Percentiles rank a stretch among this genome's conserved stretches.
phyloP scores from a whole-genome alignment of 1,140 invertebrate genomes.

The Drosophila kepulauana region DNA sequence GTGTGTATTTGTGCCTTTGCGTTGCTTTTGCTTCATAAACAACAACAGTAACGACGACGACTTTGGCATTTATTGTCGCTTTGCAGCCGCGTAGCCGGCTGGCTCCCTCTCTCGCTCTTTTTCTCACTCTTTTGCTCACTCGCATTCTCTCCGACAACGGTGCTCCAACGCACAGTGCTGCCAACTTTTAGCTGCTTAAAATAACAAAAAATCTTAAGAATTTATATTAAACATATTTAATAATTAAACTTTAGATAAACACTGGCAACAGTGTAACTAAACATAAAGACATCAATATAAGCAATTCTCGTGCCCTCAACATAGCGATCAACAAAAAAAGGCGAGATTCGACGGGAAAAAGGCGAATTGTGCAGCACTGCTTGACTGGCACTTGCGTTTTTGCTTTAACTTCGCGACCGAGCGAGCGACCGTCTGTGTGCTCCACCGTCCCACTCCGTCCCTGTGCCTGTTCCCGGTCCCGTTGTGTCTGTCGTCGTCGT shows the following conservation, averaged over 20 bases:
- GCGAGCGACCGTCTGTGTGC: too few relatives aligned
- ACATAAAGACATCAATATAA: too few relatives aligned
- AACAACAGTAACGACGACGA: slow-evolving; percentile 19
- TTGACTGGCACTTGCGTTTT: slow-evolving; percentile 37
- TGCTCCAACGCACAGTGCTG: slow-evolving; percentile 27
- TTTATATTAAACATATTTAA: too few relatives aligned
- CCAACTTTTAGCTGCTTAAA: too few relatives aligned
- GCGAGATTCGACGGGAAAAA: too few relatives aligned
- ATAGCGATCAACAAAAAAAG: too few relatives aligned
- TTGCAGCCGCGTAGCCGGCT: slow-evolving; percentile 48
- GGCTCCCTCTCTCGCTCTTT: not conserved
- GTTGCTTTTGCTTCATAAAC: slow-evolving; percentile 21
- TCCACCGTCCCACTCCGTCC: slow-evolving; percentile 5
- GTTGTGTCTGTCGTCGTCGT: slow-evolving; percentile 3
- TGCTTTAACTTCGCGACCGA: slow-evolving; percentile 32
- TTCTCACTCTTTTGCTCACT: not conserved
- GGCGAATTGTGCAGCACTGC: too few relatives aligned
- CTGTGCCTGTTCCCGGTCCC: not conserved
- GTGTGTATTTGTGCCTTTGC: slow-evolving; percentile 12
- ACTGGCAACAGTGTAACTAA: too few relatives aligned
- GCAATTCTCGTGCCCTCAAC: too few relatives aligned
- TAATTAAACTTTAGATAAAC: too few relatives aligned
- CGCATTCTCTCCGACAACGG: slow-evolving; percentile 23
- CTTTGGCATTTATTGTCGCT: slow-evolving; percentile 40
- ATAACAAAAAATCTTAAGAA: too few relatives aligned